Base-by-base conservation (phyloP, 2,113 vertebrate species). In the Mesoclemmys tuberculata region DNA sequence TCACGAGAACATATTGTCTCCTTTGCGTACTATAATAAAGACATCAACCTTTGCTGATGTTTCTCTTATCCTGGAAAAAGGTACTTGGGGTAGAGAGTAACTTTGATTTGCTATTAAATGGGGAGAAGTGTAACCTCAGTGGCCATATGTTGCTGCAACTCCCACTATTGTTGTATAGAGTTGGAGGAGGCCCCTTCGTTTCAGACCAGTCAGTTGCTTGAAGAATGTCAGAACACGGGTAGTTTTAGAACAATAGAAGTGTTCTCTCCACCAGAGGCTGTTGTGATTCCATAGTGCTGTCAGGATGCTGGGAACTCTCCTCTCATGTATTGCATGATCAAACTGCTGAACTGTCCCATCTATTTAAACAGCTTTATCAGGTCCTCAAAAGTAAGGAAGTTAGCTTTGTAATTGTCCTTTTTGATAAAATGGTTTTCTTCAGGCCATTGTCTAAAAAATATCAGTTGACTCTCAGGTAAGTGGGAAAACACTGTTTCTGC, bases 81-180 rank as follows among this genome's bases (percentile, higher is more conserved):
- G 38, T n/a, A 88, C 77, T 80, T 64, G 80, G 35, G 27, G 27
- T 55, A 83, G 85, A 49, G 87, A 82, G 80, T 84, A 75, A 58
- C 49, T 82, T 75, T 55, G 82, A 14, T 87, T 92, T 44, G 75
- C 89, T 87, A 21, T 29, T 77, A 61, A 56, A 85, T 79, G 92
- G 85, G 79, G 58, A 24, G 41, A 52, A 79, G 19, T 12, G 9
- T 46, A 38, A 61, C 88, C 13, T 3, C 74, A 89, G 56, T n/a
- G 38, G 38, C 48, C 78, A 6, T 87, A 12, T 35, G 6, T 61
- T 29, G 79, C 5, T 84, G 8, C 35, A 56, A 2, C 10, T 90
- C 19, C 35, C 38, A 0, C 81, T 54, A 71, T 27, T 14, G 16
- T 71, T 75, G 21, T 61, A 38, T 4, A 61, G 13, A 14, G 3